These are phyloP conservation scores for Choloepus hoffmanni DNA, from an alignment of 2,113 vertebrate species.

Conservation along the genomic window DNA sequence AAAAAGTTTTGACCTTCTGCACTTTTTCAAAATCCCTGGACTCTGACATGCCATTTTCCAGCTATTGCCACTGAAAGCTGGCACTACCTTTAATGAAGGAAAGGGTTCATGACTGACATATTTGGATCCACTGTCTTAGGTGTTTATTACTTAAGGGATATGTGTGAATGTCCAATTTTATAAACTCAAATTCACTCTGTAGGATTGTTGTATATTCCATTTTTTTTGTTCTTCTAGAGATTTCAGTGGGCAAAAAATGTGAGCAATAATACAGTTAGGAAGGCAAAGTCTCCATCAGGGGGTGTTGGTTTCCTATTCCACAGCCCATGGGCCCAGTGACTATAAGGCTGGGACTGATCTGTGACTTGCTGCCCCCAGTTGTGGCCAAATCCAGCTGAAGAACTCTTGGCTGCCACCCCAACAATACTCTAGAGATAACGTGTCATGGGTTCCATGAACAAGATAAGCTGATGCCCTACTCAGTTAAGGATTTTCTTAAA, in stretches of 20 bases:
- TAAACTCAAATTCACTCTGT: not conserved
- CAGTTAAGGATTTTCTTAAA: not conserved
- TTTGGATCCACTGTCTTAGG: not conserved
- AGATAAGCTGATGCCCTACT: not conserved
- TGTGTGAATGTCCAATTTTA: not conserved
- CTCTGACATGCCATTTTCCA: not conserved
- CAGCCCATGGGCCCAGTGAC: not conserved
- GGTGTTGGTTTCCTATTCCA: not conserved
- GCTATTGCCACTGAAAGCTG: not conserved
- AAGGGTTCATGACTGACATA: not conserved
- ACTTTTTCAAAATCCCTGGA: conserved; percentile 25
- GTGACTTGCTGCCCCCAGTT: not conserved
- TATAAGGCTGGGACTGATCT: not conserved
- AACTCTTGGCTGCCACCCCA: not conserved
- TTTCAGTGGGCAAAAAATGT: not conserved
- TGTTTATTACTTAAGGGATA: not conserved
- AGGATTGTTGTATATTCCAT: not conserved
- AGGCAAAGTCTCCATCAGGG: not conserved
- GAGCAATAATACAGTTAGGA: not conserved
- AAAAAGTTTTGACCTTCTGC: not conserved
- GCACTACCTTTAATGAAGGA: not conserved
- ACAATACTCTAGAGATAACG: not conserved
- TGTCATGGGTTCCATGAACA: not conserved
- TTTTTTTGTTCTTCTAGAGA: conserved; percentile 4
- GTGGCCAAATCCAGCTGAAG: not conserved